These are phyloP conservation scores for Drosophila sechellia DNA, from an alignment of 1,140 invertebrate species.

Conservation along the genomic window DNA sequence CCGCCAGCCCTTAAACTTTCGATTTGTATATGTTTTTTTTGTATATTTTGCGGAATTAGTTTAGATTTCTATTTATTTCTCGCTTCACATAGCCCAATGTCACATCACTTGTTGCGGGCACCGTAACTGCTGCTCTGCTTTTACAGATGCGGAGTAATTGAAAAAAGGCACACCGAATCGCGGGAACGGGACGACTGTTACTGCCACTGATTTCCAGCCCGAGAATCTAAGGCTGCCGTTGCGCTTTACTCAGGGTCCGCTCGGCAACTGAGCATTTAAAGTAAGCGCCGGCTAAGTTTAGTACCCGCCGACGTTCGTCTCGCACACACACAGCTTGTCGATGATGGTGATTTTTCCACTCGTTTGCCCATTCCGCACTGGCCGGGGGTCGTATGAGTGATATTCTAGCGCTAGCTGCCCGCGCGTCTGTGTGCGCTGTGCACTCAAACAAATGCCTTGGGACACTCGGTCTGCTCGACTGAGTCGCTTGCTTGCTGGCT, in stretches of 20 bases:
- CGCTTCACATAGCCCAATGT: conserved; percentile 10
- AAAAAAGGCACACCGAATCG: conserved; percentile 16
- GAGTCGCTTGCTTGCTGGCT: conserved; percentile 68
- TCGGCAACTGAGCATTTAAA: conserved; percentile 78
- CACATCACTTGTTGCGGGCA: conserved; percentile 38
- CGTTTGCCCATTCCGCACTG: conserved; percentile 62
- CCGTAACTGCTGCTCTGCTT: conserved; percentile 26
- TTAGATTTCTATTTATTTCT: neutral
- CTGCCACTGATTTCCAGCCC: conserved; percentile 16
- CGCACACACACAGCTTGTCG: conserved; percentile 20
- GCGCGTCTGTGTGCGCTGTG: conserved; percentile 25
- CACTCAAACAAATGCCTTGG: conserved; percentile 78
- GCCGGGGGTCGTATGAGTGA: conserved; percentile 73
- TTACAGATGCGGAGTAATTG: conserved; percentile 20
- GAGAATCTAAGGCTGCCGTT: conserved; percentile 52
- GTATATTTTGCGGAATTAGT: conserved; percentile 1
- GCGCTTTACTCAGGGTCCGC: conserved; percentile 78
- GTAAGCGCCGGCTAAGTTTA: conserved; percentile 77
- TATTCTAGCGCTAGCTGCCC: conserved; percentile 50
- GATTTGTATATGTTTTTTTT: conserved; percentile 24
- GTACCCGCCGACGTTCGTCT: conserved; percentile 39
- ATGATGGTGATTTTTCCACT: conserved; percentile 62
- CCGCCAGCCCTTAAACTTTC: conserved; percentile 25
- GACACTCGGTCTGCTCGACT: conserved; percentile 68
- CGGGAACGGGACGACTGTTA: neutral